Evolutionary conservation across 37 sponge, comb jelly and placozoan genomes (phyloP), one percentile per base, ranked within the genome.

Genomic region (Mnemiopsis leidyi): DNA sequence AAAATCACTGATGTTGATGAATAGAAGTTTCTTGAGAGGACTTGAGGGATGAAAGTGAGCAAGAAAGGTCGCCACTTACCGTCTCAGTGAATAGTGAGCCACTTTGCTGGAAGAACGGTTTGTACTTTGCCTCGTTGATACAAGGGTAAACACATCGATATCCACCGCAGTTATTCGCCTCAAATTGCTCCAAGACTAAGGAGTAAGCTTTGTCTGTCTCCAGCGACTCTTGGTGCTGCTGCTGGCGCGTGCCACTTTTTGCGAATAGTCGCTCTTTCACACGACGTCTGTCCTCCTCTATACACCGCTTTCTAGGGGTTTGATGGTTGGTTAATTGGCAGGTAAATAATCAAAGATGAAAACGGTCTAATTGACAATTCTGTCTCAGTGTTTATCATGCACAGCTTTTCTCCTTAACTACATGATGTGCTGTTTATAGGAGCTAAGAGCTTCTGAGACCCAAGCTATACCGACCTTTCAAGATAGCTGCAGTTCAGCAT

Each of bases 21-120:
- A n/a, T n/a, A n/a, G n/a, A n/a, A n/a, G n/a, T n/a, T n/a, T n/a
- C n/a, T n/a, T n/a, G n/a, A n/a, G n/a, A n/a, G n/a, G n/a, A n/a
- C n/a, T n/a, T n/a, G n/a, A n/a, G n/a, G n/a, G n/a, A n/a, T n/a
- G n/a, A n/a, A n/a, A n/a, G n/a, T n/a, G n/a, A n/a, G n/a, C n/a
- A n/a, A n/a, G n/a, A n/a, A n/a, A n/a, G n/a, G n/a, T n/a, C n/a
- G n/a, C n/a, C n/a, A 85, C 90, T 39, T n/a, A 85, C 96, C 38
- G 99, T 99, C 77, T 97, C 97, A 2, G 95, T 82, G 83, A 97
- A 97, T 32, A 99, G 92, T 0, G 99, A 97, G 0, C 95, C 96
- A 69, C 95, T 94, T 83, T 99, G 96, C 39, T 95, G 94, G 93
- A 96, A 99, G 92, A 94, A 97, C 39, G 93, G 94, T 5, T 69